Percentiles rank a stretch among this genome's conserved stretches.
phyloP scores from a whole-genome alignment of 2,797 vertebrate species.

The Hylomyscus alleni region DNA sequence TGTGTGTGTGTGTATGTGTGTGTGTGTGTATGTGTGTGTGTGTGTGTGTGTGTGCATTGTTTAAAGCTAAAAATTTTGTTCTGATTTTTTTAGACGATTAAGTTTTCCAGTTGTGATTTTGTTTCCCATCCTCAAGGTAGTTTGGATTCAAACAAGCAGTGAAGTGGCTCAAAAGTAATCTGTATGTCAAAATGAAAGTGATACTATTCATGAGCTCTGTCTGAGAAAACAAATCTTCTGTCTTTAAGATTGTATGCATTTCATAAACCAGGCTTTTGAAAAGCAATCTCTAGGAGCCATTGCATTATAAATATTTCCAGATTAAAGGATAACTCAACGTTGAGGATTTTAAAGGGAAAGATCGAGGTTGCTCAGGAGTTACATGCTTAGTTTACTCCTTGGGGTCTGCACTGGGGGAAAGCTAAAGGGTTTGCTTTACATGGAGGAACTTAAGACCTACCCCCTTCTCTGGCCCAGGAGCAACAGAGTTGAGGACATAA shows the following conservation, averaged over 20 bases:
- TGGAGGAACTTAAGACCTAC: fast-evolving
- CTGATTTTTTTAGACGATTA: background rate
- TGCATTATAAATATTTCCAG: background rate
- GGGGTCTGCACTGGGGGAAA: background rate
- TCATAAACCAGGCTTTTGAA: background rate
- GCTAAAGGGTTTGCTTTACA: background rate
- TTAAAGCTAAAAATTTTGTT: background rate
- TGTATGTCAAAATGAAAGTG: background rate
- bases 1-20: too few relatives aligned
- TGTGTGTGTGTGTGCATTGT: background rate
- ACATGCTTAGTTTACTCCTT: background rate
- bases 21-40: too few relatives aligned
- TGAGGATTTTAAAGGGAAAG: background rate
- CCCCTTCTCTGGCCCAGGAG: background rate
- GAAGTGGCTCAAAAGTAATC: background rate
- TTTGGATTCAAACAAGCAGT: background rate
- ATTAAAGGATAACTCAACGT: background rate
- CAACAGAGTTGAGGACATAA: background rate
- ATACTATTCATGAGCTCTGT: background rate
- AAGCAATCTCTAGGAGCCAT: background rate
- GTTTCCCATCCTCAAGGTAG: background rate
- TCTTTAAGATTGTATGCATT: constrained; percentile 8
- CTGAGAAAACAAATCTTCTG: background rate
- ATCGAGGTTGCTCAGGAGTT: background rate
- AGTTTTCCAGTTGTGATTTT: background rate